Percentiles rank a stretch among this genome's conserved stretches.
Evolutionary conservation across 2,888 invertebrate genomes (phyloP).

Genomic region (Mesoligia furuncula): DNA sequence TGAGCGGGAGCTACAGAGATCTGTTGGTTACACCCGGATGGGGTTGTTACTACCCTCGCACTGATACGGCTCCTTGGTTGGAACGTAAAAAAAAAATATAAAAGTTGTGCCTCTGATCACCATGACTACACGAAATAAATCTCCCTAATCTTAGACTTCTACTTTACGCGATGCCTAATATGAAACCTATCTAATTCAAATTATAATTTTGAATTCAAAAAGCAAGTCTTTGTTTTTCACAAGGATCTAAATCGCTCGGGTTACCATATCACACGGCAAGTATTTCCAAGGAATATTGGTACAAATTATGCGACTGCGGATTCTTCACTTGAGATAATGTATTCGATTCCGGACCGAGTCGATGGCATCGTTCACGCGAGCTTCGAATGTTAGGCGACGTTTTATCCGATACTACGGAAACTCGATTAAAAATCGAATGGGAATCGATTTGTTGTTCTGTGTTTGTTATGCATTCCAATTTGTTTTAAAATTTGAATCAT

Average conservation of each 20-base stretch:
- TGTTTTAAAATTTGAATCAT: constrained; percentile 50
- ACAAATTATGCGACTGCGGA: constrained; percentile 86
- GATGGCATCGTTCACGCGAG: constrained; percentile 89
- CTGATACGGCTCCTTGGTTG: background rate
- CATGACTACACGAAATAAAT: background rate
- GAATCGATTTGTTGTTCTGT: constrained; percentile 45
- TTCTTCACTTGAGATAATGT: constrained; percentile 84
- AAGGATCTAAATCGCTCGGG: constrained; percentile 63
- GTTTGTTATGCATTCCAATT: constrained; percentile 48
- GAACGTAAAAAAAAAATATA: background rate
- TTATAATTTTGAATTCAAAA: constrained; percentile 43
- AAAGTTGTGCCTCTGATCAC: background rate
- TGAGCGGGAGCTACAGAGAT: constrained; percentile 17
- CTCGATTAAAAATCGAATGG: constrained; percentile 63
- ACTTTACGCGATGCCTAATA: background rate
- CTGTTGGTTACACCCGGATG: background rate
- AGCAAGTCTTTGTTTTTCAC: constrained; percentile 55
- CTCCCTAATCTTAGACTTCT: background rate
- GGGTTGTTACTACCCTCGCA: constrained; percentile 10
- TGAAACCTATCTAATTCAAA: constrained; percentile 27
- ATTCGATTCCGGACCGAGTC: constrained; percentile 82
- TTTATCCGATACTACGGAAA: constrained; percentile 70
- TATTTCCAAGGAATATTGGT: constrained; percentile 74
- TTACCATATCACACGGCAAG: constrained; percentile 64
- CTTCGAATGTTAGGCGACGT: constrained; percentile 78